Evolutionary conservation across 2,888 invertebrate species (phyloP).

Genomic region (Strigamia crassipes): DNA sequence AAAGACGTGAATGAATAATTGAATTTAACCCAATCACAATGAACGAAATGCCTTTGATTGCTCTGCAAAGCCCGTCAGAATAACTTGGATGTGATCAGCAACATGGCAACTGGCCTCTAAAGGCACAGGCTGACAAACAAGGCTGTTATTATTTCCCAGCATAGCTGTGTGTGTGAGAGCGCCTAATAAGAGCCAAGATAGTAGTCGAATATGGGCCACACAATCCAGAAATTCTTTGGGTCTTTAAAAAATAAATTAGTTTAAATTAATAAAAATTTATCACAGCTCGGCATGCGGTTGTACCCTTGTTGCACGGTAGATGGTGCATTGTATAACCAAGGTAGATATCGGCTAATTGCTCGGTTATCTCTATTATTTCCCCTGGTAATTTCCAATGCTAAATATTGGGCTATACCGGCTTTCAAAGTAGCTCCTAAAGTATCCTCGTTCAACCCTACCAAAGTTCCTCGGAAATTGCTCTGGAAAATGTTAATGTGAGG

Average conservation of each 20-base stretch:
- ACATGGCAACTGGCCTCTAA: conserved; percentile 95
- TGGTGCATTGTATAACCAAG: conserved; percentile 86
- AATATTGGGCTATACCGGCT: conserved; percentile 80
- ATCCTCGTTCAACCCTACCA: conserved; percentile 82
- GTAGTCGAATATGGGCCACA: conserved; percentile 87
- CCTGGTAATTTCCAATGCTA: conserved; percentile 90
- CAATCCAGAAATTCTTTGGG: conserved; percentile 94
- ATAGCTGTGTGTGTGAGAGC: conserved; percentile 87
- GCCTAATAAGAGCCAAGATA: conserved; percentile 95
- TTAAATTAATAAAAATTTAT: neutral
- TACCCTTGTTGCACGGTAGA: conserved; percentile 82
- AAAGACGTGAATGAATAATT: neutral
- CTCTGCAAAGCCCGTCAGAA: conserved; percentile 95
- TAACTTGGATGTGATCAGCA: conserved; percentile 95
- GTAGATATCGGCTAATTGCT: conserved; percentile 78
- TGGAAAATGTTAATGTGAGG: conserved; percentile 55
- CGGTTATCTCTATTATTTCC: conserved; percentile 81
- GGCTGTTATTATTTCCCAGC: conserved; percentile 61
- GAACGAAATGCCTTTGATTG: conserved; percentile 72
- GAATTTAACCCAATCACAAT: neutral
- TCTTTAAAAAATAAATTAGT: conserved; percentile 61
- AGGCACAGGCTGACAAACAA: conserved; percentile 76
- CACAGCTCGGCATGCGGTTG: conserved; percentile 50
- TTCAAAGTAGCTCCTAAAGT: conserved; percentile 95
- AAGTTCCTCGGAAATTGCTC: conserved; percentile 72